Evolutionary conservation across 2,888 invertebrate genomes (phyloP), one percentile per base, ranked within the genome.

Genomic region (Dasysyrphus albostriatus): DNA sequence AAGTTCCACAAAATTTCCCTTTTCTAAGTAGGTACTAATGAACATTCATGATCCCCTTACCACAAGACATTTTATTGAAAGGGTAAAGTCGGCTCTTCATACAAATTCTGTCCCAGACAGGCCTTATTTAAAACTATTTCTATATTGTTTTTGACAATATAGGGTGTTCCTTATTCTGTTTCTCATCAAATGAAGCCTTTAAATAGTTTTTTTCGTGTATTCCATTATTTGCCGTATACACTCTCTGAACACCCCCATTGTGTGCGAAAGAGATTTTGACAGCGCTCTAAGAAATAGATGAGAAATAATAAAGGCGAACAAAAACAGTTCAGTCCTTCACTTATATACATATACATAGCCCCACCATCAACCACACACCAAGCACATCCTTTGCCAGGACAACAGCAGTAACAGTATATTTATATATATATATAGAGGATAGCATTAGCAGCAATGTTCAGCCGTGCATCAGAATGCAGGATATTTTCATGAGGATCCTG

Each of bases 251-350:
- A 69, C 73, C 79, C 73, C 79, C 79, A 79, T 80, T 84, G 83
- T 83, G 83, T 79, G 83, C 87, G 73, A 78, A 85, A 79, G 72
- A 56, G 82, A 87, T 87, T 87, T 79, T 87, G 87, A 87, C 87
- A 87, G 83, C 75, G 39, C 54, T 63, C 75, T 75, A 83, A 87
- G 87, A 87, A 87, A 87, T 83, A 78, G 87, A 87, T 87, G 87
- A 83, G 78, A 78, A 83, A 83, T 83, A 87, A 79, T 83, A 87
- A 87, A 83, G 70, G 65, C 82, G 75, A 83, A 75, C 78, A 87
- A 78, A 87, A 70, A 74, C 67, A 63, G 70, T 58, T 65, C 80
- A 72, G 58, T 67, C 49, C 83, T 73, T 67, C 59, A 59, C 72
- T 77, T 73, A 63, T 34, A 16, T 73, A 70, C 2, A 3, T 24